These are phyloP conservation scores for Carposina sasakii DNA, from an alignment of 1,140 invertebrate species.

Conservation along the genomic window DNA sequence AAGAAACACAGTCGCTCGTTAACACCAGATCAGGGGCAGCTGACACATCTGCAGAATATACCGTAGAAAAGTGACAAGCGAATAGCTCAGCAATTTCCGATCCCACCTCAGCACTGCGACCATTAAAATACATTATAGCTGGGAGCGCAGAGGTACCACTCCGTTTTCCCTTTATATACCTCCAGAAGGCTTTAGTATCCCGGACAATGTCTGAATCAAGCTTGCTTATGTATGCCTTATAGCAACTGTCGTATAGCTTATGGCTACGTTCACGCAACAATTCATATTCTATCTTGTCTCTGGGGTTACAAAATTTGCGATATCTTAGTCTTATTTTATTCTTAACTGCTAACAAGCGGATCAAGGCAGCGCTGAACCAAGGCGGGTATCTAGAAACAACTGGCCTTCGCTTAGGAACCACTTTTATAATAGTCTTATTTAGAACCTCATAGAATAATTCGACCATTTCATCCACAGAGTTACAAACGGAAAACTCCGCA, in stretches of 20 bases:
- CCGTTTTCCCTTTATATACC: background rate
- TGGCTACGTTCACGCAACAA: background rate
- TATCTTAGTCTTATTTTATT: background rate
- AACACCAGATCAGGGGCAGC: background rate
- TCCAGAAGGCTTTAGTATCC: background rate
- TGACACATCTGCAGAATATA: background rate
- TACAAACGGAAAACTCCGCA: background rate
- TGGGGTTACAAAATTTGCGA: slow-evolving; percentile 2
- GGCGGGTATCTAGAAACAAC: background rate
- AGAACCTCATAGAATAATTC: background rate
- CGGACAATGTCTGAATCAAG: background rate
- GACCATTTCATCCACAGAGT: background rate
- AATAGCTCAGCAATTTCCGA: background rate
- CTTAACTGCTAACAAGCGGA: background rate
- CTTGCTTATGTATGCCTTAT: background rate
- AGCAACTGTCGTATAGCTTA: background rate
- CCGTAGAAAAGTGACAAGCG: background rate
- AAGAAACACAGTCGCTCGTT: background rate
- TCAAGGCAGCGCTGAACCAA: background rate
- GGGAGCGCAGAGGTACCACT: background rate
- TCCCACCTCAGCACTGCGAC: background rate
- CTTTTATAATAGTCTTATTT: background rate
- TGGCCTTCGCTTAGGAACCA: background rate
- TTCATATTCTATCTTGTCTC: background rate
- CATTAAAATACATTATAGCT: background rate